Evolutionary conservation across 2,888 invertebrate species (phyloP).

Genomic region (Trisateles emortualis): DNA sequence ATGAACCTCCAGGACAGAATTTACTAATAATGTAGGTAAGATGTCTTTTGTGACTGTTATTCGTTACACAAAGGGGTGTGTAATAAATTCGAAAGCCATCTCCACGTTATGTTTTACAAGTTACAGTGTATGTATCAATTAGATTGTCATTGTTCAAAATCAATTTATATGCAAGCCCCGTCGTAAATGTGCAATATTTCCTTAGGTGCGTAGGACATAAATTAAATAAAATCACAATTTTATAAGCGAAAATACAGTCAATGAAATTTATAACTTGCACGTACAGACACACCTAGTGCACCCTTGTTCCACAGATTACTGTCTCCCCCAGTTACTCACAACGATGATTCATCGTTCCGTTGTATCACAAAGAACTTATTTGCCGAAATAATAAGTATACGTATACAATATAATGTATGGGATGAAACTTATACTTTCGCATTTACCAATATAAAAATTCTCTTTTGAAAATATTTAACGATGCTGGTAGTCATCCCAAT

Average conservation of each 20-base stretch:
- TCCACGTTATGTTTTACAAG: not conserved
- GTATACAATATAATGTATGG: too few relatives aligned
- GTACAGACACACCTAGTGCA: slow-evolving; percentile 20
- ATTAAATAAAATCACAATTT: too few relatives aligned
- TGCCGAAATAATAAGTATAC: slow-evolving; percentile 51
- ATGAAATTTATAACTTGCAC: not conserved
- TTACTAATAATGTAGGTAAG: not conserved
- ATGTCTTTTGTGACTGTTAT: not conserved
- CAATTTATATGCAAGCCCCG: not conserved
- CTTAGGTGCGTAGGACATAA: too few relatives aligned
- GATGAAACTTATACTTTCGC: too few relatives aligned
- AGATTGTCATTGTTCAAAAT: not conserved
- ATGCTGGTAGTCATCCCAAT: not conserved
- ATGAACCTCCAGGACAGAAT: too few relatives aligned
- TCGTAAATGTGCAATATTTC: not conserved
- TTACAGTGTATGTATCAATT: not conserved
- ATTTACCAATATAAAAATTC: too few relatives aligned
- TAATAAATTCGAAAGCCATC: not conserved
- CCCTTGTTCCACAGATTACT: slow-evolving; percentile 48
- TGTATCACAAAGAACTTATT: slow-evolving; percentile 68
- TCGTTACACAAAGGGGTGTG: not conserved
- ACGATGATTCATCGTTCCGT: slow-evolving; percentile 79
- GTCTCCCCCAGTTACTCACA: slow-evolving; percentile 71
- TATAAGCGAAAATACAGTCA: not conserved
- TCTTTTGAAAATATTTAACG: not conserved